These are phyloP conservation scores for Pterocles gutturalis DNA, from an alignment of 2,113 vertebrate genomes.

Conservation along the genomic window DNA sequence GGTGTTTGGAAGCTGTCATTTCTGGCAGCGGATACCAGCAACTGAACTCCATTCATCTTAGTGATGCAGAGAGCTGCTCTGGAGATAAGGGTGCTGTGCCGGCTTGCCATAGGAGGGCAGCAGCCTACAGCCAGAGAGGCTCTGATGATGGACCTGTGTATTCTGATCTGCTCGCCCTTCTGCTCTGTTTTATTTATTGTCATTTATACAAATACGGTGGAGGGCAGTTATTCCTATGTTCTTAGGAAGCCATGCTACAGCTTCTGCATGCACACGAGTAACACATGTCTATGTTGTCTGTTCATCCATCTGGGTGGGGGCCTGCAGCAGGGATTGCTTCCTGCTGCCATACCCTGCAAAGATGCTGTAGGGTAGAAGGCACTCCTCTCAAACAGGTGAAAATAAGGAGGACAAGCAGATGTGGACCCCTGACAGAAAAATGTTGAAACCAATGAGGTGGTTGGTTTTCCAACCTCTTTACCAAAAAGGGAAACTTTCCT, in stretches of 20 bases:
- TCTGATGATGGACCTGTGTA: fast-evolving
- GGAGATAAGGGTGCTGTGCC: not conserved
- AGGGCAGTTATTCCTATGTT: not conserved
- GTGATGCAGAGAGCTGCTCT: not conserved
- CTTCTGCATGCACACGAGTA: not conserved
- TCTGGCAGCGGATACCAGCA: not conserved
- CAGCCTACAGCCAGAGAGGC: not conserved
- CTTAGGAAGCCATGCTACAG: not conserved
- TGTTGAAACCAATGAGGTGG: not conserved
- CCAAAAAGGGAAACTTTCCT: too few relatives aligned
- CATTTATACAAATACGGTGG: not conserved
- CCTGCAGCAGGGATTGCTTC: not conserved
- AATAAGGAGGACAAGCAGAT: not conserved
- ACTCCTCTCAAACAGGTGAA: not conserved
- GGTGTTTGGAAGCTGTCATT: not conserved
- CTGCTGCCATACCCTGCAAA: not conserved
- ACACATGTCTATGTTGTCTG: not conserved
- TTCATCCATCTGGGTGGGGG: not conserved
- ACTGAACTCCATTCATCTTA: not conserved
- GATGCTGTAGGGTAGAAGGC: not conserved
- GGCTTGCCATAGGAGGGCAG: not conserved
- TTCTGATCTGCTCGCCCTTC: not conserved
- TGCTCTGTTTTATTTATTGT: not conserved
- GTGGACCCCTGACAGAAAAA: fast-evolving
- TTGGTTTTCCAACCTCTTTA: not conserved